These are phyloP conservation scores for Parnassius mnemosyne DNA, from an alignment of 2,888 invertebrate genomes.

Conservation along the genomic window DNA sequence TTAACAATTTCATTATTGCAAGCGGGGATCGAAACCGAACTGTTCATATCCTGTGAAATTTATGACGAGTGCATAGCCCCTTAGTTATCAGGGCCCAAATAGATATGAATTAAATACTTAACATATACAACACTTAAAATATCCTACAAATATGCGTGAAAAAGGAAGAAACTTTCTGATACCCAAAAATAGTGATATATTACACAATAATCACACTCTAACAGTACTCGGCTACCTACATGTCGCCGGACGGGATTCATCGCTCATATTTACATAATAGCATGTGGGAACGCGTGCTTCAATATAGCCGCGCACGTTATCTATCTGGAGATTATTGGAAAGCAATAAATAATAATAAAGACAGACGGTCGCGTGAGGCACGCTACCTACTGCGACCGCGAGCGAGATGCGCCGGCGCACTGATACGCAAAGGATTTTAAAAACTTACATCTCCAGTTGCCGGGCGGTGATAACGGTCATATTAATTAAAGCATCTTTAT, in stretches of 20 bases:
- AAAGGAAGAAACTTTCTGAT: too few species aligned
- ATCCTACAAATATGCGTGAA: too few species aligned
- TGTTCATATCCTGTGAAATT: too few species aligned
- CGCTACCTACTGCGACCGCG: slow-evolving; percentile 66
- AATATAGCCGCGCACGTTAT: slow-evolving; percentile 52
- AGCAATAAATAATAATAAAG: slow-evolving; percentile 78
- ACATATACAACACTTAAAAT: too few species aligned
- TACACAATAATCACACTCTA: slow-evolving; percentile 9
- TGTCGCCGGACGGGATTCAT: slow-evolving; percentile 43
- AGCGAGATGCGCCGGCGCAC: slow-evolving; percentile 22
- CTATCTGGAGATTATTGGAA: slow-evolving; percentile 65
- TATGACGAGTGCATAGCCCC: too few species aligned
- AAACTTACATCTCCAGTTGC: slow-evolving; percentile 31
- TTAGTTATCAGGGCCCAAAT: too few species aligned
- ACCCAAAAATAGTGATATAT: not conserved
- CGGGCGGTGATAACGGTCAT: slow-evolving; percentile 23
- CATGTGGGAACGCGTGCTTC: slow-evolving; percentile 19
- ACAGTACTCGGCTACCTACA: slow-evolving; percentile 13
- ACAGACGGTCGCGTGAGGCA: slow-evolving; percentile 69
- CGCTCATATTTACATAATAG: slow-evolving; percentile 24
- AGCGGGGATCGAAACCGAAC: too few species aligned
- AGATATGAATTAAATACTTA: too few species aligned
- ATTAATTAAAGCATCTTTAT: not conserved
- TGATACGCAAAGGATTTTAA: slow-evolving; percentile 26
- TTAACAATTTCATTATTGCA: too few species aligned